Base-by-base conservation (phyloP, 2,888 invertebrate genomes). In the Opisthograptis luteolata region DNA sequence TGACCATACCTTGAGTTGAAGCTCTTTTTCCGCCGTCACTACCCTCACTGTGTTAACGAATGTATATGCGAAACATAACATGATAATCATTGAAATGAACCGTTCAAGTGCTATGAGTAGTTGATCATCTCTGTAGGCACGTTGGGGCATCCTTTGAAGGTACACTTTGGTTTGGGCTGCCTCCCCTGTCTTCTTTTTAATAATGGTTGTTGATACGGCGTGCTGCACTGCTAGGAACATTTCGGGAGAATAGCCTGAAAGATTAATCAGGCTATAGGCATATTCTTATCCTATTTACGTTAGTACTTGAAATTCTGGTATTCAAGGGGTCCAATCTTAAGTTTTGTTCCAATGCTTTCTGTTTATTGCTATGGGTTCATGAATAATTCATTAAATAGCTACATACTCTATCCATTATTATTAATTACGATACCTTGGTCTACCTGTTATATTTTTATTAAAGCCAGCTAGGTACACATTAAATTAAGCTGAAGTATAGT, bases 21-120 rank as follows among this genome's bases (percentile, higher is more conserved):
- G 91, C 73, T 96, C 96, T 73, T 96, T 96, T 73, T 96, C 96
- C 17, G 93, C 92, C 0, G 95, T 94, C 13, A 96, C 92, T 31
- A 92, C 93, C 81, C 95, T 94, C 3, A 95, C 94, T 14, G 95
- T 96, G 70, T 95, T 96, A 10, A 96, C 94, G 61, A 95, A 95
- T 0, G 95, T 94, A 74, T 96, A 96, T 3, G 96, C 94, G 72
- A 96, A 97, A 73, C 96, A 95, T 31, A 97, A 85, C 89, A 97
- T 92, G 20, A 97, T 92, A 35, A 97, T 94, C 69, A 97, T 90
- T 0, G 97, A 95, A 57, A 97, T 92, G 68, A 95, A 93, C 39
- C 91, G 84, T 70, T 94, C 93, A 34, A 97, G 79, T 0, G 94
- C 94, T 25, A 92, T 79, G 1, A 96, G 76, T 35, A 97, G 85